A percentile compares a stretch with the other conserved stretches of the same genome.
Evolutionary conservation across 2,113 vertebrate species (phyloP).

Genomic region (Scartelaos histophorus): DNA sequence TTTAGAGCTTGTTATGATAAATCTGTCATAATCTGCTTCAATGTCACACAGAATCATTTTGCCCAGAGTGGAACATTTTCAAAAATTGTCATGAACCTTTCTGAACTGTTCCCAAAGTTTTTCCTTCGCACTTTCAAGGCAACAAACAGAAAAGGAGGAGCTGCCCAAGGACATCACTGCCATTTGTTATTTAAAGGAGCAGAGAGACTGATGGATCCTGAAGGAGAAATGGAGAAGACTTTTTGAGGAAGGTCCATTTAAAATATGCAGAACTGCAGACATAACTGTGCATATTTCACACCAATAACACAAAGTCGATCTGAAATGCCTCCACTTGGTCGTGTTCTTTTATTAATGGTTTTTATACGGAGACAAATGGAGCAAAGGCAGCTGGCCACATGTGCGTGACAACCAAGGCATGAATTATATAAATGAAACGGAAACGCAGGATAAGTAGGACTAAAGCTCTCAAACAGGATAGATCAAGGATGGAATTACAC

Average conservation of each 20-base stretch:
- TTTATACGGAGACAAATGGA: conserved; percentile 33
- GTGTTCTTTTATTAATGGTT: conserved; percentile 45
- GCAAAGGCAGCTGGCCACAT: conserved; percentile 37
- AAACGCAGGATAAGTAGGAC: conserved; percentile 16
- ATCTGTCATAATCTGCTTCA: not conserved
- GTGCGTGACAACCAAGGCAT: conserved; percentile 27
- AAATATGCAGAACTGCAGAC: conserved; percentile 35
- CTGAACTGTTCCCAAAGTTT: conserved; percentile 27
- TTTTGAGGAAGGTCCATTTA: conserved; percentile 46
- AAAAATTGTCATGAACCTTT: conserved; percentile 41
- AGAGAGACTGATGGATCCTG: conserved; percentile 45
- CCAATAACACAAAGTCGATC: conserved; percentile 16
- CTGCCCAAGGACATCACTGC: conserved; percentile 59
- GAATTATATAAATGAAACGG: conserved; percentile 40
- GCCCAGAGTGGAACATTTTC: conserved; percentile 25
- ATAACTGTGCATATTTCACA: conserved; percentile 28
- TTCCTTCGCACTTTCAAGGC: not conserved
- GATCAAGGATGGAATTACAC: not conserved
- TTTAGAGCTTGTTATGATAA: not conserved
- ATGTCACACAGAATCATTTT: conserved; percentile 26
- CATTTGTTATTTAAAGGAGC: conserved; percentile 57
- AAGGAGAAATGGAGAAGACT: conserved; percentile 40
- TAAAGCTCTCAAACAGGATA: not conserved
- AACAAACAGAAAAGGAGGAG: conserved; percentile 45
- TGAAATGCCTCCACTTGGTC: conserved; percentile 35